A percentile compares a stretch with the other conserved stretches of the same genome.
phyloP scores from a whole-genome alignment of 2,797 vertebrate species.

The Onychomys leucogaster region DNA sequence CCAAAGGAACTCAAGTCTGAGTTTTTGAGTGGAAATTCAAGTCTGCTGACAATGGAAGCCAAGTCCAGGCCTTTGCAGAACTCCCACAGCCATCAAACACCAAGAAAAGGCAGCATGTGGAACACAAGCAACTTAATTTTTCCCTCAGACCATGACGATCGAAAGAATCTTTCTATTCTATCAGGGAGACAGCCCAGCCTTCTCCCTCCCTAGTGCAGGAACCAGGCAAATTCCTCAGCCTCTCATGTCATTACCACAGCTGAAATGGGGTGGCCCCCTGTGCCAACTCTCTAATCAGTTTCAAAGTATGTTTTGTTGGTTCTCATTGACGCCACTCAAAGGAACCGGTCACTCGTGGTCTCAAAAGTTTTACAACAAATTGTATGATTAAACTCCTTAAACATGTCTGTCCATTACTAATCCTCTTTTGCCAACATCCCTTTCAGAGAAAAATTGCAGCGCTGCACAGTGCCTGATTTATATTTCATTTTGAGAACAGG shows the following conservation, averaged over 20 bases:
- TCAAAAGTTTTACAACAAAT: constrained; percentile 88
- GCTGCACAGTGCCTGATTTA: constrained; percentile 86
- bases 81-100: constrained; percentile 39
- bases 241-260: constrained; percentile 33
- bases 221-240: constrained; percentile 58
- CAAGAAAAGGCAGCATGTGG: constrained; percentile 42
- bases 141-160: constrained; percentile 37
- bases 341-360: constrained; percentile 81
- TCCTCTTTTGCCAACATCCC: constrained; percentile 85
- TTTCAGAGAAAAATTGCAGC: constrained; percentile 88
- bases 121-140: not conserved
- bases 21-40: constrained; percentile 24
- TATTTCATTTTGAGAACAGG: constrained; percentile 90
- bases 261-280: constrained; percentile 67
- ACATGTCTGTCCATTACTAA: constrained; percentile 86
- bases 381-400: constrained; percentile 88
- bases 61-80: constrained; percentile 35
- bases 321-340: constrained; percentile 83
- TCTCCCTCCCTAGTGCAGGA: not conserved
- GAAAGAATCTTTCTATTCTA: constrained; percentile 67
- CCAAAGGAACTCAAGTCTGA: constrained; percentile 16
- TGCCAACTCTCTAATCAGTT: constrained; percentile 70
- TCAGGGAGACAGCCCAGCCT: constrained; percentile 2
- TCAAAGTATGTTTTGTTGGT: constrained; percentile 81
- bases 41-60: constrained; percentile 26